Evolutionary conservation across 2,113 vertebrate genomes (phyloP).

Genomic region (Seriola rivoliana): DNA sequence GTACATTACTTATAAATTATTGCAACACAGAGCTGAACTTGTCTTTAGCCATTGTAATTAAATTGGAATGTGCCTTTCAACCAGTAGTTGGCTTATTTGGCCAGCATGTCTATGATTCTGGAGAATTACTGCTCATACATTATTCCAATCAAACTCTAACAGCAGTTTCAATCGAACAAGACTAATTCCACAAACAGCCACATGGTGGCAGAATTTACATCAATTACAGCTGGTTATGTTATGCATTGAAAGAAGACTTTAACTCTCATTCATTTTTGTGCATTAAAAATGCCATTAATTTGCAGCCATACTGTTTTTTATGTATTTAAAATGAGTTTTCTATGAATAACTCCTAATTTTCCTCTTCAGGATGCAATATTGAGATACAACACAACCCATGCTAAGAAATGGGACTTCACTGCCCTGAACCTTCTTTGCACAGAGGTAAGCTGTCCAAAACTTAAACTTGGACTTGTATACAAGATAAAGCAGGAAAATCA

Average conservation of each 20-base stretch:
- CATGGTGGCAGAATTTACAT: slow-evolving; percentile 73
- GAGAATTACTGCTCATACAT: not conserved
- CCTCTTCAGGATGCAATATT: slow-evolving; percentile 91
- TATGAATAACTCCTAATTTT: not conserved
- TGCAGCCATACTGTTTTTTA: not conserved
- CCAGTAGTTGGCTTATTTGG: not conserved
- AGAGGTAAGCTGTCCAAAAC: slow-evolving; percentile 85
- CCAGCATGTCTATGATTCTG: not conserved
- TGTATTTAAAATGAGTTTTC: not conserved
- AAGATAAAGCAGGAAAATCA: not conserved
- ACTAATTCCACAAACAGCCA: slow-evolving; percentile 61
- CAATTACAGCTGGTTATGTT: not conserved
- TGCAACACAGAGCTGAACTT: too few species aligned
- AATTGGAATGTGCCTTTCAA: not conserved
- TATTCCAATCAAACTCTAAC: not conserved
- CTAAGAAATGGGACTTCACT: slow-evolving; percentile 98
- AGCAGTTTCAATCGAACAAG: slow-evolving; percentile 9
- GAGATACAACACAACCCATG: slow-evolving; percentile 91
- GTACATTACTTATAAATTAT: not conserved
- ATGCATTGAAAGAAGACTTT: not conserved
- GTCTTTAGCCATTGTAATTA: not conserved
- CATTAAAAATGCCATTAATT: not conserved
- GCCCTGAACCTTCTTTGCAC: slow-evolving; percentile 92
- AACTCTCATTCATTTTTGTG: not conserved
- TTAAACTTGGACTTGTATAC: not conserved